Evolutionary conservation across 2,888 invertebrate species (phyloP).

Genomic region (Leistus spinibarbis): DNA sequence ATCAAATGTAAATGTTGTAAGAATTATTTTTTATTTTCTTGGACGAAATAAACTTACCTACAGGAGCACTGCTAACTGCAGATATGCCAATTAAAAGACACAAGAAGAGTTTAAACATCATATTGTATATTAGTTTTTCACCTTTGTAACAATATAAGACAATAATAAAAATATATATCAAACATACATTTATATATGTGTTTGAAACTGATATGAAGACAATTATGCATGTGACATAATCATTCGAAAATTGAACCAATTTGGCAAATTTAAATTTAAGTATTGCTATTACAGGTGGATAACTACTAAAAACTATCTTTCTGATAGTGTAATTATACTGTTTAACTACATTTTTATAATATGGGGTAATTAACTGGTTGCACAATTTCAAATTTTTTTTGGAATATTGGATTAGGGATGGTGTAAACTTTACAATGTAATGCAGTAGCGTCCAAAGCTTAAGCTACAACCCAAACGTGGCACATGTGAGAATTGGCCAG

Average conservation of each 20-base stretch:
- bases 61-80: background rate
- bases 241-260: background rate
- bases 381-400: too few species aligned
- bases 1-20: too few species aligned
- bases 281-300: background rate
- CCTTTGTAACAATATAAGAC: too few species aligned
- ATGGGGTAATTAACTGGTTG: background rate
- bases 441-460: too few species aligned
- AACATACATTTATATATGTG: background rate
- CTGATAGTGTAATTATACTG: background rate
- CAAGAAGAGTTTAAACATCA: background rate
- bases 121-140: background rate
- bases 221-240: background rate
- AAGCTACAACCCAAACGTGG: too few species aligned
- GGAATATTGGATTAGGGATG: background rate
- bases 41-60: background rate
- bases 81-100: background rate
- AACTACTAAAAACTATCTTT: background rate
- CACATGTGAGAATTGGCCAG: too few species aligned
- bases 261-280: background rate
- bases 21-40: too few species aligned
- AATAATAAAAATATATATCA: too few species aligned
- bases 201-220: background rate
- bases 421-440: too few species aligned
- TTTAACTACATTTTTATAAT: background rate